These are phyloP conservation scores for Orchesella flavescens DNA, from an alignment of 2,888 invertebrate genomes.

Conservation along the genomic window DNA sequence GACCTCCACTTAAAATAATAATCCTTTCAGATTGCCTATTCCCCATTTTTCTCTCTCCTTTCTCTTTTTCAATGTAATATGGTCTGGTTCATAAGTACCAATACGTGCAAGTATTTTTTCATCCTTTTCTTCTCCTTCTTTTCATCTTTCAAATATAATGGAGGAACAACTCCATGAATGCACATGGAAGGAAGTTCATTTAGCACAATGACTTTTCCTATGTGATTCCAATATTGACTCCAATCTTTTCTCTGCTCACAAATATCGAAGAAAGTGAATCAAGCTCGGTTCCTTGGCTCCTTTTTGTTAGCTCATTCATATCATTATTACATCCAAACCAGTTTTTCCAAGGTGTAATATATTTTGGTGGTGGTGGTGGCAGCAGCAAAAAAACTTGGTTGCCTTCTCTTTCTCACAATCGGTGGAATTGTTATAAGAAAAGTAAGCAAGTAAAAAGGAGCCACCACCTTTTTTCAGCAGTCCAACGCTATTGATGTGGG, in stretches of 20 bases:
- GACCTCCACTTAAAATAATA: slow-evolving; percentile 48
- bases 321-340: too few relatives aligned
- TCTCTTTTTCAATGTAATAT: background rate
- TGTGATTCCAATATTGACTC: slow-evolving; percentile 9
- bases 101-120: background rate
- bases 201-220: background rate
- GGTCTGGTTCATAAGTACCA: background rate
- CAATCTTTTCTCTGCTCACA: background rate
- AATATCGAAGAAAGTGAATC: background rate
- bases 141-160: too few relatives aligned
- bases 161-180: too few relatives aligned
- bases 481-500: slow-evolving; percentile 5
- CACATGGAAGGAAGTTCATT: slow-evolving; percentile 33
- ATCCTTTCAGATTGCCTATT: slow-evolving; percentile 43
- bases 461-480: slow-evolving; percentile 2
- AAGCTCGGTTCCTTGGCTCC: too few relatives aligned
- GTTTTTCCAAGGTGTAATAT: background rate
- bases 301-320: too few relatives aligned
- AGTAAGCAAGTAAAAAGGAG: background rate
- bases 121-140: too few relatives aligned
- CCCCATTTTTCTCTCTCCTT: background rate
- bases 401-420: background rate
- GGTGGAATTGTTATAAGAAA: too few relatives aligned
- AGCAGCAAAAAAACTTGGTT: background rate
- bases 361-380: slow-evolving; percentile 4